Evolutionary conservation across 1,140 invertebrate species (phyloP).

Genomic region (Zaprionus kolodkinae): DNA sequence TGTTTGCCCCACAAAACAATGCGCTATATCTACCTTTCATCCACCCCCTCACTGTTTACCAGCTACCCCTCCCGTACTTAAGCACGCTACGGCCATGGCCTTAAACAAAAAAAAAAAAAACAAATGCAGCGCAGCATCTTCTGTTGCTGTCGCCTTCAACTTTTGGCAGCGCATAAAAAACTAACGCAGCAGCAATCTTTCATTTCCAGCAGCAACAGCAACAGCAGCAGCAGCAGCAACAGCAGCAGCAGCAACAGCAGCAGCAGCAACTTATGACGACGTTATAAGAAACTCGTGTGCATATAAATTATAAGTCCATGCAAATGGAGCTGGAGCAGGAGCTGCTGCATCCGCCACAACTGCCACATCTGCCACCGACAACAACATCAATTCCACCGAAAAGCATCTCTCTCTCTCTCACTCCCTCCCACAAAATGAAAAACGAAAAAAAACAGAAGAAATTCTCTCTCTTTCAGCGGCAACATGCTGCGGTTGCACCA

Average conservation of each 20-base stretch:
- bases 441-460: not conserved
- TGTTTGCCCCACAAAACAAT: constrained; percentile 63
- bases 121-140: not conserved
- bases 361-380: constrained; percentile 10
- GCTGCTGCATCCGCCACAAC: constrained; percentile 12
- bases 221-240: constrained; percentile 9
- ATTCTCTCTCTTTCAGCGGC: not conserved
- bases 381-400: constrained; percentile 10
- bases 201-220: constrained; percentile 24
- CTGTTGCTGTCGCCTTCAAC: constrained; percentile 8
- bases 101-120: constrained; percentile 34
- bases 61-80: not conserved
- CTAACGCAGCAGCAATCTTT: constrained; percentile 13
- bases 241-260: constrained; percentile 10
- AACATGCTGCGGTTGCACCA: constrained; percentile 17
- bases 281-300: constrained; percentile 39
- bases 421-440: too few relatives aligned
- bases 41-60: not conserved
- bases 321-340: constrained; percentile 28
- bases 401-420: not conserved
- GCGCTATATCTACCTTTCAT: not conserved
- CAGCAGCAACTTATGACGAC: constrained; percentile 18
- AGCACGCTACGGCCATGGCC: constrained; percentile 54
- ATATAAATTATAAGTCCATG: constrained; percentile 42
- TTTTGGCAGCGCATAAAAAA: constrained; percentile 23